Conservation (phyloP, 2,888 invertebrate genomes). For the Smittia aterrima region DNA sequence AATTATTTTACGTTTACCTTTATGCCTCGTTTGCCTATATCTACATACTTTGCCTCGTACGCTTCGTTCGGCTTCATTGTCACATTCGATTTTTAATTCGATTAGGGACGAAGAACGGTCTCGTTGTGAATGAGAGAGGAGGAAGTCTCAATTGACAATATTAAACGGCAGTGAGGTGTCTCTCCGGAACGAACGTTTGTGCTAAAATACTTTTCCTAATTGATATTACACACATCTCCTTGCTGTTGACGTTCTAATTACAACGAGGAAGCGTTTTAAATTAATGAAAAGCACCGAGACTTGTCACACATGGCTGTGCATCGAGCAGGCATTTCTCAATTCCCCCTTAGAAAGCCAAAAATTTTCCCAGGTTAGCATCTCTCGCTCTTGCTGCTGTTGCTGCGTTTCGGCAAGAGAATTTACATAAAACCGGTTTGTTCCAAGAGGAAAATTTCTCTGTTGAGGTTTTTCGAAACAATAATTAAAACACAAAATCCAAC, state of each 20-base stretch:
- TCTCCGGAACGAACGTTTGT: not conserved
- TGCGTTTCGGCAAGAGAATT: not conserved
- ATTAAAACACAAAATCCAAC: conserved; percentile 25
- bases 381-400: not conserved
- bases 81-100: conserved; percentile 34
- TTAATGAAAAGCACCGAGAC: conserved; percentile 29
- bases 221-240: conserved; percentile 36
- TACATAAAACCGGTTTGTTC: conserved; percentile 6
- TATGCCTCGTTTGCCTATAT: not conserved
- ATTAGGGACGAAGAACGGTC: conserved; percentile 19
- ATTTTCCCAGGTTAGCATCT: not conserved
- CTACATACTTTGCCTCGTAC: not conserved
- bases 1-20: conserved; percentile 36
- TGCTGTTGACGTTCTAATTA: conserved; percentile 35
- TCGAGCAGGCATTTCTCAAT: not conserved
- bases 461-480: conserved; percentile 9
- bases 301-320: not conserved
- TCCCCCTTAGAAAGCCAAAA: not conserved
- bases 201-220: conserved; percentile 17
- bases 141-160: not conserved
- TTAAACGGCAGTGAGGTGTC: not conserved
- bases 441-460: not conserved
- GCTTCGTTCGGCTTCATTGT: not conserved
- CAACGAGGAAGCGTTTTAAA: conserved; percentile 39
- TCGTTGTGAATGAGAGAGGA: not conserved